Evolutionary conservation across 2,888 invertebrate genomes (phyloP).

Genomic region (Sarcophaga caerulescens): DNA sequence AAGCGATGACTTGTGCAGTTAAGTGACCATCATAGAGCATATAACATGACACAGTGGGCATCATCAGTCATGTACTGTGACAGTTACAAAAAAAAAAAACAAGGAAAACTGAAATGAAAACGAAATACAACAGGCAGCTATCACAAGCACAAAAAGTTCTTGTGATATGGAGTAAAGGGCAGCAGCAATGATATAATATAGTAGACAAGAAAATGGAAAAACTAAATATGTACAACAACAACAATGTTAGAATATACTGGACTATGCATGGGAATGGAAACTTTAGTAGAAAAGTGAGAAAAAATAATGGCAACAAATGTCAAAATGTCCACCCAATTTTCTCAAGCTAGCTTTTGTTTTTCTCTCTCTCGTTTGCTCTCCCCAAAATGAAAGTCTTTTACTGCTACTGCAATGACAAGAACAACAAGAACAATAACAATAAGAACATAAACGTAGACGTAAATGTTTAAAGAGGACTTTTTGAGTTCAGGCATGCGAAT

Average conservation of each 20-base stretch:
- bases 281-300: slow-evolving; percentile 47
- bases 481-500: slow-evolving; percentile 69
- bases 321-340: slow-evolving; percentile 68
- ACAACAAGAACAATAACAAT: slow-evolving; percentile 39
- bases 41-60: slow-evolving; percentile 70
- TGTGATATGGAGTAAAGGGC: slow-evolving; percentile 18
- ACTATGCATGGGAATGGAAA: slow-evolving; percentile 36
- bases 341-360: slow-evolving; percentile 57
- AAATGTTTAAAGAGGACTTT: slow-evolving; percentile 65
- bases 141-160: slow-evolving; percentile 46
- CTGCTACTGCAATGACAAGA: slow-evolving; percentile 16
- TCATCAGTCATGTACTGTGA: slow-evolving; percentile 71
- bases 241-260: neutral
- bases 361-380: slow-evolving; percentile 33
- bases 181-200: slow-evolving; percentile 9
- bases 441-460: slow-evolving; percentile 39
- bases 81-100: slow-evolving; percentile 56
- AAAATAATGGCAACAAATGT: slow-evolving; percentile 64
- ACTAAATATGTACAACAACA: slow-evolving; percentile 32
- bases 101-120: neutral
- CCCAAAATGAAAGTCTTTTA: slow-evolving; percentile 50
- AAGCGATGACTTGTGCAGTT: slow-evolving; percentile 70
- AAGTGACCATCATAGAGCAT: slow-evolving; percentile 69
- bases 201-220: slow-evolving; percentile 24
- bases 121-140: slow-evolving; percentile 50